These are phyloP conservation scores for Mesoligia furuncula DNA, from an alignment of 2,888 invertebrate species.

Conservation along the genomic window DNA sequence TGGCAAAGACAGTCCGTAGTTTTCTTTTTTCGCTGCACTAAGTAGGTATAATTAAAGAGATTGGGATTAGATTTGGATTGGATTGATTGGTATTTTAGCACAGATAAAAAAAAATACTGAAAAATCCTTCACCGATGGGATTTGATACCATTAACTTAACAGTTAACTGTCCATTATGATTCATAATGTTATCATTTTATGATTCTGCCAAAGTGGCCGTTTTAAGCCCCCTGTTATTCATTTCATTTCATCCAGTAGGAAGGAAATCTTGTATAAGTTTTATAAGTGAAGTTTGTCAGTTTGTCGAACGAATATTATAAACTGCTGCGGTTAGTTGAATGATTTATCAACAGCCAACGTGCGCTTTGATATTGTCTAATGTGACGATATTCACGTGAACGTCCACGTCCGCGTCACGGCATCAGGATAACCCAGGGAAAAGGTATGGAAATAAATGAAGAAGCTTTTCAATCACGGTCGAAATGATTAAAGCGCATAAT, in stretches of 20 bases:
- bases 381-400: neutral
- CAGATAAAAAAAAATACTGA: too few species aligned
- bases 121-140: too few species aligned
- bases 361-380: neutral
- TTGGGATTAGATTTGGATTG: too few species aligned
- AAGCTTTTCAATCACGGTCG: neutral
- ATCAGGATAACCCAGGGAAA: neutral
- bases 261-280: conserved; percentile 9
- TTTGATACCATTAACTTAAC: too few species aligned
- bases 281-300: neutral
- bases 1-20: too few species aligned
- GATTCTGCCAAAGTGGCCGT: too few species aligned
- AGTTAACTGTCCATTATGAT: too few species aligned
- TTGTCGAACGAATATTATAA: neutral
- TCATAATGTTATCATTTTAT: too few species aligned
- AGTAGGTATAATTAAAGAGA: too few species aligned
- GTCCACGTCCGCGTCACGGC: neutral
- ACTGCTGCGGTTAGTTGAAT: neutral
- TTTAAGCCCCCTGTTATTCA: too few species aligned
- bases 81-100: too few species aligned
- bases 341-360: neutral
- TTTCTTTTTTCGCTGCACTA: too few species aligned
- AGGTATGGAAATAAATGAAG: neutral
- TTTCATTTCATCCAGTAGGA: neutral
- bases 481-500: neutral